These are phyloP conservation scores for Labeo rohita DNA, from an alignment of 2,113 vertebrate species.

Conservation along the genomic window DNA sequence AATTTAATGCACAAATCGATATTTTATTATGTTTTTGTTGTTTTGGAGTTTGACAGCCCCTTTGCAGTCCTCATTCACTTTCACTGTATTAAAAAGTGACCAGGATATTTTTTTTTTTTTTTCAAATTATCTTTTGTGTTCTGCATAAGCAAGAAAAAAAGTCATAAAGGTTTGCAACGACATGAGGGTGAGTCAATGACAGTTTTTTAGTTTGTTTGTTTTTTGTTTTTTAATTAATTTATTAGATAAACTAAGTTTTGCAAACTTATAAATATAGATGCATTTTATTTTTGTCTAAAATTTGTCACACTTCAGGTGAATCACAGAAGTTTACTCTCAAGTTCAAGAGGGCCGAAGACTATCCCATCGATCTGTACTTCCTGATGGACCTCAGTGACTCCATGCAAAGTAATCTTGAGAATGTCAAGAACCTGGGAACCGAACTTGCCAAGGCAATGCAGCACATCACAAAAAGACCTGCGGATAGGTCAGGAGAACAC, in stretches of 20 bases:
- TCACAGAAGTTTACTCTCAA: conserved; percentile 87
- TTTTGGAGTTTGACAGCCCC: too few relatives aligned
- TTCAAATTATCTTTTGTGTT: not conserved
- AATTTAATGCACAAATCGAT: too few relatives aligned
- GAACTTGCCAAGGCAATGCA: conserved; percentile 90
- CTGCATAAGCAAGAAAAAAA: not conserved
- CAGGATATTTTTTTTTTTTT: not conserved
- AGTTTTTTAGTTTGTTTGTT: too few relatives aligned
- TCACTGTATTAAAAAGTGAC: too few relatives aligned
- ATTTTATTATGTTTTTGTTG: too few relatives aligned
- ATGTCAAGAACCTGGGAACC: conserved; percentile 93
- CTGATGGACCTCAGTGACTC: conserved; percentile 97
- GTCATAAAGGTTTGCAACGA: not conserved
- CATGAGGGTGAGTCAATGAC: not conserved
- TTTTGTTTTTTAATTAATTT: too few relatives aligned
- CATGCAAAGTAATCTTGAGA: conserved; percentile 95
- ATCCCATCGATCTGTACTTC: conserved; percentile 96
- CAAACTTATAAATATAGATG: not conserved
- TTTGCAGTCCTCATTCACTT: not conserved
- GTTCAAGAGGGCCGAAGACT: conserved; percentile 95
- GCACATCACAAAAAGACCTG: conserved; percentile 92
- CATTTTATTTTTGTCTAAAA: too few relatives aligned
- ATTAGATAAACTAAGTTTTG: not conserved
- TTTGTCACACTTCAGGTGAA: conserved; percentile 79
- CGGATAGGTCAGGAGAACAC: conserved; percentile 82